phyloP scores from a whole-genome alignment of 2,888 invertebrate genomes.

The Andricus quercusramuli region DNA sequence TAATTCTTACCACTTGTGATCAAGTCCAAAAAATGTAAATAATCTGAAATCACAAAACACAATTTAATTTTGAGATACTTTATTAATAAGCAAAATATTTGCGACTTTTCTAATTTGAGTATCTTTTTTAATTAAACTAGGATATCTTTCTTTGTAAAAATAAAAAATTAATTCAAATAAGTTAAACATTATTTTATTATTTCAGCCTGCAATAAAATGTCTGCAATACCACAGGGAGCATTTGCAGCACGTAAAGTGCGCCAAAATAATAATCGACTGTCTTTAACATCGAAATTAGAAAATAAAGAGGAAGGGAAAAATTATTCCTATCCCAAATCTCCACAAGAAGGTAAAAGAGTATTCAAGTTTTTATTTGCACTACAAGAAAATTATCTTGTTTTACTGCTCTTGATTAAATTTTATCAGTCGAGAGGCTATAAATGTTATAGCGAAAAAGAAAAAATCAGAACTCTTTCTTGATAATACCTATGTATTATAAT shows the following conservation, averaged over 20 bases:
- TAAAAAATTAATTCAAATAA: background rate
- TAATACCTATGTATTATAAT: background rate
- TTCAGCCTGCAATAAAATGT: constrained; percentile 81
- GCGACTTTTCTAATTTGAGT: too few species aligned
- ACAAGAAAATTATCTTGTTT: background rate
- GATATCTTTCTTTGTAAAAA: too few species aligned
- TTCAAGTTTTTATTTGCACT: background rate
- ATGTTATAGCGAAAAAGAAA: background rate
- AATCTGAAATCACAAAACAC: too few species aligned
- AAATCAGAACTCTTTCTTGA: background rate
- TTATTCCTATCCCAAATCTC: constrained; percentile 46
- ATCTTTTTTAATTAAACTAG: too few species aligned
- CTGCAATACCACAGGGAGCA: constrained; percentile 88
- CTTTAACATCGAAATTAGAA: constrained; percentile 47
- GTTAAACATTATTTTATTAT: constrained; percentile 13
- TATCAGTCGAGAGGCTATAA: background rate
- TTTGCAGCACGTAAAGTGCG: constrained; percentile 87
- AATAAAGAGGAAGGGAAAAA: constrained; percentile 48
- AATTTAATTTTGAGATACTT: too few species aligned
- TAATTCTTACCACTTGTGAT: too few species aligned
- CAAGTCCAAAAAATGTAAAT: too few species aligned
- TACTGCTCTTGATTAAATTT: background rate
- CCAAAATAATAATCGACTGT: constrained; percentile 78
- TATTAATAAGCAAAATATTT: too few species aligned
- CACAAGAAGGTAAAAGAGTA: constrained; percentile 44